Evolutionary conservation across 2,888 invertebrate genomes (phyloP), one percentile per base, ranked within the genome.

Genomic region (Zonitis immaculata): DNA sequence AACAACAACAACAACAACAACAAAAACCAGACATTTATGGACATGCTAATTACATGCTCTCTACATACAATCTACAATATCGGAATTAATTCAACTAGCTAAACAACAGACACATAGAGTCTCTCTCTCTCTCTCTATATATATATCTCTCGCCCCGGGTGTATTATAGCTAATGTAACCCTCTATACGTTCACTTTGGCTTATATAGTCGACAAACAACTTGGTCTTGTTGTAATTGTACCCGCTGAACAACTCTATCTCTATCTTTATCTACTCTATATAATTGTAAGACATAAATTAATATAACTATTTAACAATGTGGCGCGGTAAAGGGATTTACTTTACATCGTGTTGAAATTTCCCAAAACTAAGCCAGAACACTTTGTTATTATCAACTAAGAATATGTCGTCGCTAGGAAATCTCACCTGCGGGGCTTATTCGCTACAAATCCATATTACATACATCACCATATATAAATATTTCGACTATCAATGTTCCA

Each of bases 11-110:
- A 42, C 16, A 42, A 44, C 30, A 28, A 62, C 69, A 68, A 71
- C 74, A 75, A 75, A 76, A 76, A 76, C 71, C 73, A 71, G 73
- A 73, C 73, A 75, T 72, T 69, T 73, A 73, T 70, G 73, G 74
- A 76, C 75, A 76, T 74, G 75, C 73, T 76, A 76, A 76, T 76
- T 76, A 76, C 75, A 76, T 66, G 73, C 73, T 72, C 73, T 73
- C 74, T 73, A 74, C 74, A 74, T 73, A 73, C 73, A 73, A 72
- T 72, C 73, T 74, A 74, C 73, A 73, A 72, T 72, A 72, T 72
- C 67, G 71, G 73, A 72, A 74, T 74, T 75, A 75, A 74, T 75
- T 75, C 73, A 73, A 74, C 73, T 72, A 72, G 72, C 70, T 70
- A 71, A 70, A 69, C 68, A 22, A 22, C n/a, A n/a, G n/a, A n/a